Conservation (phyloP, 2,888 invertebrate genomes). For the Tetrapedia diversipes region DNA sequence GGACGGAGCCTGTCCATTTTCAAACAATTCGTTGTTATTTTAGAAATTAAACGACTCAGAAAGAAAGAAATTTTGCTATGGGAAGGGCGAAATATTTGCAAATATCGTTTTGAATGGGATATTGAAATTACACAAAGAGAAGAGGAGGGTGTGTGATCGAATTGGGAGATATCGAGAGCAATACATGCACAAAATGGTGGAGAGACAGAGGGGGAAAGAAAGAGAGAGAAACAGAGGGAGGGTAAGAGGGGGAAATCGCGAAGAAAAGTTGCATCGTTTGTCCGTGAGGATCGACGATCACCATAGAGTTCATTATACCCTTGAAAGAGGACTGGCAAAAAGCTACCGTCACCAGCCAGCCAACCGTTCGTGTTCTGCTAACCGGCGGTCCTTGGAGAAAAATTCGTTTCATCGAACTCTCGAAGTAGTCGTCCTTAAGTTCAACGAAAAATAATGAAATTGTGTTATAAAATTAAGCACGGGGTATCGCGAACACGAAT, state of each 20-base stretch:
- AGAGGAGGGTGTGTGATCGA: too few relatives aligned
- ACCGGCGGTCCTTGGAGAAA: constrained; percentile 68
- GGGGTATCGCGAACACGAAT: constrained; percentile 69
- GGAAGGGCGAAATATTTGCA: too few relatives aligned
- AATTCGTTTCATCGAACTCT: constrained; percentile 81
- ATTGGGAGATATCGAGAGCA: too few relatives aligned
- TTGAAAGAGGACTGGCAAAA: constrained; percentile 70
- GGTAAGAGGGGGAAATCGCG: constrained; percentile 21
- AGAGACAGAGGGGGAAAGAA: not conserved
- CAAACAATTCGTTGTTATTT: too few relatives aligned
- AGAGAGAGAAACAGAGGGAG: not conserved
- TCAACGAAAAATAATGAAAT: constrained; percentile 84
- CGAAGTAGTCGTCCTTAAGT: constrained; percentile 85
- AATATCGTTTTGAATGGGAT: too few relatives aligned
- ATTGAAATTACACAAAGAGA: too few relatives aligned
- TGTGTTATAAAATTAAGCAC: constrained; percentile 76
- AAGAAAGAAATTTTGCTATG: too few relatives aligned
- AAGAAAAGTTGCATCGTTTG: constrained; percentile 54
- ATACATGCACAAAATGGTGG: not conserved
- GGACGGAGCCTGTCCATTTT: too few relatives aligned
- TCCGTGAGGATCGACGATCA: constrained; percentile 66
- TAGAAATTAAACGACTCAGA: too few relatives aligned
- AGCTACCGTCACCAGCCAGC: constrained; percentile 41
- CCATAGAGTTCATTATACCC: constrained; percentile 77
- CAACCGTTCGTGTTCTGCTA: constrained; percentile 28